phyloP scores from a whole-genome alignment of 2,113 vertebrate species.

The Meles meles region DNA sequence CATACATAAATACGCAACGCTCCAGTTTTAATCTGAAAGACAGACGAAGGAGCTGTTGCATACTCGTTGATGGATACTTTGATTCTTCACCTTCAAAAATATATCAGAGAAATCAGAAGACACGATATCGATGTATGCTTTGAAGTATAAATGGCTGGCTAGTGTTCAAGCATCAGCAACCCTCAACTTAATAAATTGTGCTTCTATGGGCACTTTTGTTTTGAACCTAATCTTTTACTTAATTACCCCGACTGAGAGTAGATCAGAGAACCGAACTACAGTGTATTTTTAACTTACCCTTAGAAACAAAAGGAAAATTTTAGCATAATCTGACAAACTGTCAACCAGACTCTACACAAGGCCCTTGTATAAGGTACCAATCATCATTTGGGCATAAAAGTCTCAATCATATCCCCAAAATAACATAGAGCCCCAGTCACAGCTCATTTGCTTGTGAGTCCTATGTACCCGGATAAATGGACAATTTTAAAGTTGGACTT shows the following conservation, averaged over 20 bases:
- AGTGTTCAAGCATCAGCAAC: constrained; percentile 17
- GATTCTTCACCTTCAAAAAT: constrained; percentile 50
- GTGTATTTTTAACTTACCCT: neutral
- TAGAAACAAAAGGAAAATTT: constrained; percentile 27
- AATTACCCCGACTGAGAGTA: constrained; percentile 42
- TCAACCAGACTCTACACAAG: neutral
- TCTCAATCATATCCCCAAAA: neutral
- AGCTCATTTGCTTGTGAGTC: neutral
- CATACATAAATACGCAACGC: neutral
- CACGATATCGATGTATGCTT: neutral
- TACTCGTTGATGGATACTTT: neutral
- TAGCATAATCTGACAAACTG: neutral
- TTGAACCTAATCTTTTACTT: constrained; percentile 49
- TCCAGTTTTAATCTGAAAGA: constrained; percentile 3
- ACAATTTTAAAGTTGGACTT: constrained; percentile 45
- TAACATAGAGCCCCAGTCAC: neutral
- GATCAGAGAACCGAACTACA: neutral
- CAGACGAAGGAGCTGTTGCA: neutral
- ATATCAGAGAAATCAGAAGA: constrained; percentile 4
- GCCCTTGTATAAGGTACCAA: neutral
- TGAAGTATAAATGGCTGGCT: constrained; percentile 25
- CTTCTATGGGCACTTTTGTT: constrained; percentile 31
- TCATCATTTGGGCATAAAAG: neutral
- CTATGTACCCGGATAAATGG: neutral
- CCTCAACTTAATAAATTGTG: constrained; percentile 5